These are phyloP conservation scores for Sphaerophoria rueppellii DNA, from an alignment of 2,888 invertebrate genomes.

Conservation along the genomic window DNA sequence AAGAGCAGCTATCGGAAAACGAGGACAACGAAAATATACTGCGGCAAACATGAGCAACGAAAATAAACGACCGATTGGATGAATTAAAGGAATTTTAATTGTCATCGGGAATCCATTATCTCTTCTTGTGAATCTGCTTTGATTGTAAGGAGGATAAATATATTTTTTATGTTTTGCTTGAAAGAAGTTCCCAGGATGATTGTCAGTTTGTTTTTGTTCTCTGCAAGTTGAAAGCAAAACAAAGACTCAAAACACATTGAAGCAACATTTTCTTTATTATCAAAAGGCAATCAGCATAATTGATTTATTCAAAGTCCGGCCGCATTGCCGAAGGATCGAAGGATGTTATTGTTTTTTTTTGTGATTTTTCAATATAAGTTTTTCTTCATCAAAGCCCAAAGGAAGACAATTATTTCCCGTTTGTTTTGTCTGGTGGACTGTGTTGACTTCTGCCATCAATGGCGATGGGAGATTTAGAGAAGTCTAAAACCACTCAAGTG, in stretches of 20 bases:
- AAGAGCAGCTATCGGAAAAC: neutral
- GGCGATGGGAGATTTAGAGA: neutral
- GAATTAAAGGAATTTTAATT: constrained; percentile 71
- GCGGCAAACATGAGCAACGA: neutral
- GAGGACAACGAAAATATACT: neutral
- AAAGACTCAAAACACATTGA: neutral
- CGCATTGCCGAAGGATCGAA: constrained; percentile 40
- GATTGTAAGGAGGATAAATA: constrained; percentile 5
- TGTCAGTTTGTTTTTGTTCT: neutral
- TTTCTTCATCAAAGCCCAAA: constrained; percentile 18
- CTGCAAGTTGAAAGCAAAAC: constrained; percentile 6
- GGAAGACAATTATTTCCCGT: neutral
- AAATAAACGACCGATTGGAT: constrained; percentile 9
- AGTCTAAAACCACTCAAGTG: constrained; percentile 40
- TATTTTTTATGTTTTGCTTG: constrained; percentile 39
- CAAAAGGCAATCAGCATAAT: constrained; percentile 70
- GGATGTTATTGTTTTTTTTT: neutral
- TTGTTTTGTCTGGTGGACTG: no score
- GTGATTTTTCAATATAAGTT: constrained; percentile 8
- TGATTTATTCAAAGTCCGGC: constrained; percentile 53
- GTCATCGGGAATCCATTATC: constrained; percentile 44
- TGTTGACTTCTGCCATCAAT: neutral
- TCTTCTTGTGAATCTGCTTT: constrained; percentile 5
- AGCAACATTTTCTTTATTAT: constrained; percentile 1
- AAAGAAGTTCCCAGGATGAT: constrained; percentile 11